Evolutionary conservation across 2,113 vertebrate genomes (phyloP), one percentile per base, ranked within the genome.

Genomic region (Odontophorus gujanensis): DNA sequence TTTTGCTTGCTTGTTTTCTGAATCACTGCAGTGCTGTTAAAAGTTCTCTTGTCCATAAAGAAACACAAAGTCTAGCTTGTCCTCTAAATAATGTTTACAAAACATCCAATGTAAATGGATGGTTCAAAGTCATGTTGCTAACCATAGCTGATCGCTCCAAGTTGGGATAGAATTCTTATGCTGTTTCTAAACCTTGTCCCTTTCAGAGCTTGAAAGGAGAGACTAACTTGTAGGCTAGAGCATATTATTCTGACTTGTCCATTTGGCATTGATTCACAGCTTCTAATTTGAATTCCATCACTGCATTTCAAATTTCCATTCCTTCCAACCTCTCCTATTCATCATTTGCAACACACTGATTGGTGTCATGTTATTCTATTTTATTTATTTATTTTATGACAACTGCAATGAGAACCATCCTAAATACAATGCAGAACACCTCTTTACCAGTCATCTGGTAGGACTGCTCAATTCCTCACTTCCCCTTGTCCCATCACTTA

Each of bases 391-490:
- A 11, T 61, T 3, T 69, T 9, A 21, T 65, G 72, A 61, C 47
- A 93, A 45, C 30, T 80, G 73, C 47, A 74, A 16, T 24, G 16
- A 24, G 6, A 5, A 13, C 26, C 71, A 47, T 51, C 32, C 21
- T 62, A 86, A 79, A 30, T 66, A 61, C n/a, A 79, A 81, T 75
- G 32, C 7, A 79, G 25, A 89, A 8, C 11, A 59, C 34, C 21
- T 61, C 40, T 87, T 66, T 66, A 51, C 11, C 22, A 75, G 25
- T n/a, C 32, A 59, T 63, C 21, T 65, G 36, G 11, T 32, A 51
- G 58, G 10, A 6, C 7, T 14, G 3, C 11, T 15, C 8, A 4
- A 3, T 13, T 6, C 14, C 5, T 4, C 25, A 4, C 12, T 13
- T 13, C 50, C 17, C 3, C 11, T 18, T n/a, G 55, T n/a, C 2